phyloP scores from a whole-genome alignment of 2,797 vertebrate species.

The Acropternis orthonyx region DNA sequence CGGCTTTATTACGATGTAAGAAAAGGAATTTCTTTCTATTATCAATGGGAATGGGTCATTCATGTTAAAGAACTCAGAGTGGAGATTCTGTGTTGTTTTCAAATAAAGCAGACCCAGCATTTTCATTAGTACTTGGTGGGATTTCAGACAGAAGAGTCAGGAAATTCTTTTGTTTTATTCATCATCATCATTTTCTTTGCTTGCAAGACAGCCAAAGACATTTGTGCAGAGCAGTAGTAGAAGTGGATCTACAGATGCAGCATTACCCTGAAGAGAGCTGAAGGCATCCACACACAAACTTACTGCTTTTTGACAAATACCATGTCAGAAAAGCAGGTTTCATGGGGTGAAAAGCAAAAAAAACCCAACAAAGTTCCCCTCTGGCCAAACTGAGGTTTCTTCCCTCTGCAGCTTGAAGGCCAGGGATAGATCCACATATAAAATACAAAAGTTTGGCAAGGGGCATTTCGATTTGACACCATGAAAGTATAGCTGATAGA shows the following conservation, averaged over 20 bases:
- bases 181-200: neutral
- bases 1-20: conserved; percentile 64
- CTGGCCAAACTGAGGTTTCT: neutral
- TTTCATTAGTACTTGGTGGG: conserved; percentile 5
- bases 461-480: neutral
- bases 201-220: neutral
- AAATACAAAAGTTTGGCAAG: accelerated
- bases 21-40: conserved; percentile 62
- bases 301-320: neutral
- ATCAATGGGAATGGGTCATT: conserved; percentile 46
- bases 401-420: neutral
- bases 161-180: conserved; percentile 44
- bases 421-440: neutral
- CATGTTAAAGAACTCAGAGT: conserved; percentile 43
- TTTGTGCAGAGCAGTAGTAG: neutral
- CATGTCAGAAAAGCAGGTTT: neutral
- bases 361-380: neutral
- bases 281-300: neutral
- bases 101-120: conserved; percentile 10
- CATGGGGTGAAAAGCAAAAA: neutral
- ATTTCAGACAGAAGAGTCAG: conserved; percentile 4
- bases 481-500: neutral
- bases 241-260: neutral
- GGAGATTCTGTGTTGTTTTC: neutral
- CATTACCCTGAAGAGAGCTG: accelerated